Evolutionary conservation across 2,797 vertebrate genomes (phyloP), one percentile per base, ranked within the genome.

Genomic region (Vireo griseus): DNA sequence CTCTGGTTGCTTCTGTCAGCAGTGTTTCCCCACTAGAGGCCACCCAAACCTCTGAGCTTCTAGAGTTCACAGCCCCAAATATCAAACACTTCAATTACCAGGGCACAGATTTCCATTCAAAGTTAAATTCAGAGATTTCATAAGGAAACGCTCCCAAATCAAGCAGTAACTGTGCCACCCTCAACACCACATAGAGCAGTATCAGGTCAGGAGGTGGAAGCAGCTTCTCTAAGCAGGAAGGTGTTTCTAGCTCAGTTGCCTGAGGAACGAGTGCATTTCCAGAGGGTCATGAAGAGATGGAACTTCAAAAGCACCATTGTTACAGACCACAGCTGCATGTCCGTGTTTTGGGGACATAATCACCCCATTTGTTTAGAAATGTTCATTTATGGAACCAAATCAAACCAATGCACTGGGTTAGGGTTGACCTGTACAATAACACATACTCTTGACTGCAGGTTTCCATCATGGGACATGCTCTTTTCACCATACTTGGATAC

Each of bases 211-310:
- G 42, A 73, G 45, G 20, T 52, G 3, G 21, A 83, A 62, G 54
- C 3, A 62, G 45, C 22, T 83, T 74, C 65, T 63, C 37, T 2
- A 3, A 63, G 51, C 6, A 58, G 45, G 31, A 76, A 0, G 1
- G 18, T 18, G 18, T 39, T n/a, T 26, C 63, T 42, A 19, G 31
- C n/a, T 62, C 44, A 22, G 47, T 1, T 9, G 1, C 16, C 11
- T 5, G 25, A 78, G 5, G 31, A 84, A 67, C 0, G 0, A 4
- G 7, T 18, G 20, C 0, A 3, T 57, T 47, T 54, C 1, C 7
- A 76, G n/a, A 62, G 15, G 7, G 14, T 6, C 26, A 45, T 0
- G 9, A 78, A 45, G 47, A 57, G 2, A 17, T 5, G 14, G 71
- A 71, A 67, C 21, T 72, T 84, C 57, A 73, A 73, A 90, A 44